Conservation (phyloP, 2,888 invertebrate genomes). For the Hyppa rectilinea region DNA sequence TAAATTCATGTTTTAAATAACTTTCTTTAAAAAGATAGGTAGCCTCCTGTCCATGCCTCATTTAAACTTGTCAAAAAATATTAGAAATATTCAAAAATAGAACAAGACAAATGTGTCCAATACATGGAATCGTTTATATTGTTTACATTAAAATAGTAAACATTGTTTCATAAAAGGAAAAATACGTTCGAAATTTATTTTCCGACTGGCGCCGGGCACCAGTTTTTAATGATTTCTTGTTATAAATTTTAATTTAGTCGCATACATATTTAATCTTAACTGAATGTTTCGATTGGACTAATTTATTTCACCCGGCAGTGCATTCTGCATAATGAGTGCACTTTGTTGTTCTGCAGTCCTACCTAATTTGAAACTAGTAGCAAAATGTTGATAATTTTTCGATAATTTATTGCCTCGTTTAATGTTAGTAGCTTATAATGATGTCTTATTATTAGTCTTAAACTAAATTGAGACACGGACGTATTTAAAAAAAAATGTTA, state of each 20-base stretch:
- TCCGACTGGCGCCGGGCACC: constrained; percentile 64
- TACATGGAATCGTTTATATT: constrained; percentile 47
- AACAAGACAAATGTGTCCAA: constrained; percentile 31
- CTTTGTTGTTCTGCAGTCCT: constrained; percentile 18
- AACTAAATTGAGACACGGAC: constrained; percentile 42
- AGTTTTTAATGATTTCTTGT: constrained; percentile 51
- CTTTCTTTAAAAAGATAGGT: constrained; percentile 1
- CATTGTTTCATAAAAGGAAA: constrained; percentile 43
- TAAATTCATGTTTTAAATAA: neutral
- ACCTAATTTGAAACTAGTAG: constrained; percentile 14
- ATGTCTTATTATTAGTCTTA: constrained; percentile 46
- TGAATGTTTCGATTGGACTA: constrained; percentile 22
- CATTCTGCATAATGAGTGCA: constrained; percentile 25
- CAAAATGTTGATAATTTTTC: constrained; percentile 17
- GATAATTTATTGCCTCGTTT: constrained; percentile 26
- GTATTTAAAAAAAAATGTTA: constrained; percentile 40
- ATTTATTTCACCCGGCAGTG: constrained; percentile 48
- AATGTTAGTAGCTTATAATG: constrained; percentile 32
- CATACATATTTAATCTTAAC: constrained; percentile 4
- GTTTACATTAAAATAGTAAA: constrained; percentile 43
- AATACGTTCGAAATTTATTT: constrained; percentile 48
- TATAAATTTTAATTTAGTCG: constrained; percentile 41
- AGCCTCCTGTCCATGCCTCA: constrained; percentile 13
- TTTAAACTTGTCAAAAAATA: constrained; percentile 23
- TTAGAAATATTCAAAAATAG: constrained; percentile 36